phyloP scores from a whole-genome alignment of 1,140 invertebrate genomes.

The Drosophila subobscura region DNA sequence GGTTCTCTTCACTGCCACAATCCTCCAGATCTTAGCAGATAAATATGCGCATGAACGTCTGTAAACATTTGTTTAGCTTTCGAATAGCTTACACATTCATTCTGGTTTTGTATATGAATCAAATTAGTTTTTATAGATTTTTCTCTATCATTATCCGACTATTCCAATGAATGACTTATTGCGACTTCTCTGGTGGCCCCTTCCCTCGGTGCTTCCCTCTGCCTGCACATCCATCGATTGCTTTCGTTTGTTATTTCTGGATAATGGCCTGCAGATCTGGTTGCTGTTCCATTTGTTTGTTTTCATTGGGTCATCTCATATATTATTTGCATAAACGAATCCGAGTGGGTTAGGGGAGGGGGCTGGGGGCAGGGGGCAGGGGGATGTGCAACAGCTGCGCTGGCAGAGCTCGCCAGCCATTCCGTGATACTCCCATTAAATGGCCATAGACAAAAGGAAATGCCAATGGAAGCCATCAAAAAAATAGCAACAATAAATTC shows the following conservation, averaged over 20 bases:
- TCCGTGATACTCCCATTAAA: constrained; percentile 62
- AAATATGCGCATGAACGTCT: background rate
- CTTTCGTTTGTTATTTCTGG: background rate
- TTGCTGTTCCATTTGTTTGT: constrained; percentile 17
- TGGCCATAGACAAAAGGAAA: constrained; percentile 55
- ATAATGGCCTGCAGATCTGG: no score
- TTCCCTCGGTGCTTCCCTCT: background rate
- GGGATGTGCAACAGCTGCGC: constrained; percentile 46
- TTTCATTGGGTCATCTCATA: constrained; percentile 35
- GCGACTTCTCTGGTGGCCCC: no score
- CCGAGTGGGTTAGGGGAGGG: background rate
- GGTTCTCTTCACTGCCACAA: constrained; percentile 1
- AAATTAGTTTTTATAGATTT: no score
- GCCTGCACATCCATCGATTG: constrained; percentile 12
- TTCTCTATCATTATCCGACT: no score
- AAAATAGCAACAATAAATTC: constrained; percentile 19
- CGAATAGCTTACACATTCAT: no score
- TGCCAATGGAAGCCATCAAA: constrained; percentile 45
- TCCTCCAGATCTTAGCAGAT: constrained; percentile 9
- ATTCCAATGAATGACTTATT: no score
- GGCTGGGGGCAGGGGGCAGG: no score
- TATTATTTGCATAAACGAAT: constrained; percentile 32
- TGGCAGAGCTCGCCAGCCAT: constrained; percentile 24
- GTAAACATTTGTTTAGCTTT: no score
- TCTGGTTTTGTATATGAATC: no score